These are phyloP conservation scores for Ips nitidus DNA, from an alignment of 1,140 invertebrate species.

Conservation along the genomic window DNA sequence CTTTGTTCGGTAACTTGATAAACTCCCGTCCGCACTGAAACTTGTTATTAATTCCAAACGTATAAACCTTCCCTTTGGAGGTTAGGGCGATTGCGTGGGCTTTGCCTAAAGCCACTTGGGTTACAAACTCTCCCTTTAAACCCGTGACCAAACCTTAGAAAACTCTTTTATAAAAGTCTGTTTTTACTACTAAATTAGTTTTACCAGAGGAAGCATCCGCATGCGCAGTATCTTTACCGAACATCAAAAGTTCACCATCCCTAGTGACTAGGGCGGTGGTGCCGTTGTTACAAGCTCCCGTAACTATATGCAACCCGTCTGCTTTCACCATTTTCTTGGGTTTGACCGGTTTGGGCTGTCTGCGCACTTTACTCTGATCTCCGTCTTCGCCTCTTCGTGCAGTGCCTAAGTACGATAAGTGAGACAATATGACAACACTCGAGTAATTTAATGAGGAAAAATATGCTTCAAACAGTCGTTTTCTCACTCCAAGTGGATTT, in stretches of 20 bases:
- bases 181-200: background rate
- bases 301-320: constrained; percentile 79
- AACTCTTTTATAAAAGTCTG: background rate
- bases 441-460: no score
- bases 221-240: constrained; percentile 92
- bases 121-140: constrained; percentile 79
- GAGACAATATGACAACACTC: no score
- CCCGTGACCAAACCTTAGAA: constrained; percentile 65
- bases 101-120: constrained; percentile 88
- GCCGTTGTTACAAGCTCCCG: constrained; percentile 91
- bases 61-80: constrained; percentile 87
- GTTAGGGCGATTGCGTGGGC: constrained; percentile 90
- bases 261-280: constrained; percentile 89
- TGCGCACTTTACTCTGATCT: constrained; percentile 78
- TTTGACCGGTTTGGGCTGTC: constrained; percentile 87
- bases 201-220: constrained; percentile 74
- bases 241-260: constrained; percentile 88
- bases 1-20: constrained; percentile 64
- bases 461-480: no score
- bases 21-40: constrained; percentile 95
- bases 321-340: constrained; percentile 92
- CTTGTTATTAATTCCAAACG: constrained; percentile 97
- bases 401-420: constrained; percentile 73
- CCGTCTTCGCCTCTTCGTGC: constrained; percentile 93
- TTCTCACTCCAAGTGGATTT: no score